Evolutionary conservation across 1,140 invertebrate species (phyloP).

Genomic region (Nautilus pompilius): DNA sequence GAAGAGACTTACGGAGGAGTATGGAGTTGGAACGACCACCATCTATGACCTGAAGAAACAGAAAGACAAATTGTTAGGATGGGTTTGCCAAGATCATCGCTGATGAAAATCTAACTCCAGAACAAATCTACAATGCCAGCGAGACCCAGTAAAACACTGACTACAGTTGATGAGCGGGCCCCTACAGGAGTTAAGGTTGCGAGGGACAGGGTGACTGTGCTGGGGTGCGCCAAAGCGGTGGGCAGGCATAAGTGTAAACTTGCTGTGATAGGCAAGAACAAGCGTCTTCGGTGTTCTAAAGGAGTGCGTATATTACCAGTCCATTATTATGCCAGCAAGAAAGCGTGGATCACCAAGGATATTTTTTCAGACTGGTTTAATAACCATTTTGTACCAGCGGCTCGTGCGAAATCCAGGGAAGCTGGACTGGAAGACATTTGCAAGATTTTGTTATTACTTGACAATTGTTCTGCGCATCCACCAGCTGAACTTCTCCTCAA

Average conservation of each 20-base stretch:
- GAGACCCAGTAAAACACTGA: neutral
- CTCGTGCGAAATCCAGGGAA: neutral
- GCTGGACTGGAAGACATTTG: constrained; percentile 20
- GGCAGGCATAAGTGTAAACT: constrained; percentile 26
- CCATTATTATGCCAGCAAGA: constrained; percentile 21
- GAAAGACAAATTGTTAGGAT: no score
- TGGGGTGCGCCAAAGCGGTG: constrained; percentile 22
- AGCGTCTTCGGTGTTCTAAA: constrained; percentile 17
- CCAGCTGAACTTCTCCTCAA: constrained; percentile 16
- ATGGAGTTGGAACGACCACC: no score
- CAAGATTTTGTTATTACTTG: constrained; percentile 56
- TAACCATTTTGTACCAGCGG: neutral
- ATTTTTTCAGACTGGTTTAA: constrained; percentile 30
- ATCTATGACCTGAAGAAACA: no score
- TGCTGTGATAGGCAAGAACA: constrained; percentile 25
- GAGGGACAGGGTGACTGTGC: constrained; percentile 22
- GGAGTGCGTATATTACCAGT: constrained; percentile 19
- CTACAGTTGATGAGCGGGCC: neutral
- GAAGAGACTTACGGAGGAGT: no score
- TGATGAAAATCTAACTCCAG: neutral
- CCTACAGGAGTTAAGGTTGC: neutral
- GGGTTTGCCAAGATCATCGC: neutral
- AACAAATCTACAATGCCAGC: neutral
- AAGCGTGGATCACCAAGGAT: constrained; percentile 28
- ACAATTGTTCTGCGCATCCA: constrained; percentile 56